phyloP scores from a whole-genome alignment of 2,797 vertebrate species.

The Coregonus sp. region DNA sequence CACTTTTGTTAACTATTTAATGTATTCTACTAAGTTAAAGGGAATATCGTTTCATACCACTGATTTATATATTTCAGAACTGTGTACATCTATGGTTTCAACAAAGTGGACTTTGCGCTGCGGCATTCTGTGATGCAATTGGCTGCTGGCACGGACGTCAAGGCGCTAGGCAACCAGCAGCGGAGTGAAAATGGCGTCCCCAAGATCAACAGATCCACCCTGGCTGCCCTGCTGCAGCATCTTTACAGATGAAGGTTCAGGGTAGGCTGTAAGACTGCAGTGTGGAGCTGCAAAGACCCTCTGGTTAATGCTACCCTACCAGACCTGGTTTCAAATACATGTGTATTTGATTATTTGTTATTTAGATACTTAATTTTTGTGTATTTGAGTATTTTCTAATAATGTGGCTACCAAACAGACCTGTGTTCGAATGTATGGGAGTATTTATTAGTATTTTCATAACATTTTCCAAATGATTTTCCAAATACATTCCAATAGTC shows the following conservation, averaged over 20 bases:
- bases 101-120: constrained; percentile 87
- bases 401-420: too few species aligned
- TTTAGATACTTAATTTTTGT: too few species aligned
- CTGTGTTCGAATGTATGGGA: too few species aligned
- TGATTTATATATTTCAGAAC: constrained; percentile 73
- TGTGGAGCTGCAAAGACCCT: constrained; percentile 8
- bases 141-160: constrained; percentile 90
- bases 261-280: background rate
- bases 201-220: constrained; percentile 84
- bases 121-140: constrained; percentile 91
- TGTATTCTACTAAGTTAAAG: background rate
- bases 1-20: background rate
- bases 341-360: too few species aligned
- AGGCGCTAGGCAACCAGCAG: constrained; percentile 90
- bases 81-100: constrained; percentile 90
- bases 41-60: too few species aligned
- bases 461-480: too few species aligned
- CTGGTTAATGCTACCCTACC: constrained; percentile 3
- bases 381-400: too few species aligned
- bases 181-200: constrained; percentile 93
- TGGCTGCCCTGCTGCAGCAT: constrained; percentile 90
- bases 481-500: too few species aligned
- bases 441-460: too few species aligned
- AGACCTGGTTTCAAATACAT: too few species aligned
- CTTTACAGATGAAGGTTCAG: constrained; percentile 84